A percentile compares a stretch with the other conserved stretches of the same genome.
phyloP scores from a whole-genome alignment of 1,140 invertebrate genomes.

The Globodera ellingtonae region DNA sequence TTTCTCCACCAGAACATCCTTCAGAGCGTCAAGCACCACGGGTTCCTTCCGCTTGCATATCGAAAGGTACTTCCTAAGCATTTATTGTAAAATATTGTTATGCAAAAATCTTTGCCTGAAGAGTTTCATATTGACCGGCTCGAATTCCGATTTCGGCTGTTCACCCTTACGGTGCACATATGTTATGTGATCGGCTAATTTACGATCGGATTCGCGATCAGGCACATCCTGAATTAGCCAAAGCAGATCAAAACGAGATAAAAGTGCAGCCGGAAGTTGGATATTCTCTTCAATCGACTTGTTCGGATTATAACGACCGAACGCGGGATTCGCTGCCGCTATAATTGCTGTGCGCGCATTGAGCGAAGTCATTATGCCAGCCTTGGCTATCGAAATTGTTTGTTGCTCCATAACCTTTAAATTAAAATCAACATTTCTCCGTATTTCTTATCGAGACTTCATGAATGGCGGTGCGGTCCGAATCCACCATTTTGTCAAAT shows the following conservation, averaged over 20 bases:
- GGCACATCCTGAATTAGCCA: constrained; percentile 91
- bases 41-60: constrained; percentile 87
- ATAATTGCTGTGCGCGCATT: constrained; percentile 96
- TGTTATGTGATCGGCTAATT: constrained; percentile 93
- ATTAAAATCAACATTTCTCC: not conserved
- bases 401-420: constrained; percentile 90
- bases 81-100: not conserved
- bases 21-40: constrained; percentile 79
- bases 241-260: constrained; percentile 94
- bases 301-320: constrained; percentile 94
- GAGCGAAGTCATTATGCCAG: constrained; percentile 94
- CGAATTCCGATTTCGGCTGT: constrained; percentile 74
- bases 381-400: constrained; percentile 98
- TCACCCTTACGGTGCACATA: constrained; percentile 90
- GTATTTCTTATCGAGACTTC: constrained; percentile 73
- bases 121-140: constrained; percentile 86
- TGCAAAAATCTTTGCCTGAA: constrained; percentile 72
- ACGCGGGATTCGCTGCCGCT: constrained; percentile 97
- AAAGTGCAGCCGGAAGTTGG: constrained; percentile 91
- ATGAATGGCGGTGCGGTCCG: constrained; percentile 93
- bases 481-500: constrained; percentile 99
- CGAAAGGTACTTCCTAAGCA: constrained; percentile 75
- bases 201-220: constrained; percentile 86
- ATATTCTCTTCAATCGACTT: constrained; percentile 94
- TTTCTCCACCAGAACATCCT: constrained; percentile 86